Conservation (phyloP, 1,140 invertebrate species). For the Dreissena polymorpha region DNA sequence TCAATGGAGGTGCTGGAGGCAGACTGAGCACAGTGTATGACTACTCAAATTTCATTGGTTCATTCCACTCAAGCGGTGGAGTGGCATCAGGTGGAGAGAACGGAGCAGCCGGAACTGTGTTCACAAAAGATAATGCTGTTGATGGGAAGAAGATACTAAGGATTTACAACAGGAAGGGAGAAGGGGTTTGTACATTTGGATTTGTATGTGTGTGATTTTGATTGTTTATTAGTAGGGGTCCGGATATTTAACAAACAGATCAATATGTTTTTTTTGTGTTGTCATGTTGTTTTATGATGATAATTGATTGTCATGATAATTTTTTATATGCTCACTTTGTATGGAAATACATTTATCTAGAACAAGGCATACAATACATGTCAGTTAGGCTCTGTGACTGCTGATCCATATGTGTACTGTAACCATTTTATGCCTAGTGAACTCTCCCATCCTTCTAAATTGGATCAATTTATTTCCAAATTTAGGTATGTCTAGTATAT, state of each 20-base stretch:
- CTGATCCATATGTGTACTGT: too few species aligned
- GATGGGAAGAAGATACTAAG: slow-evolving; percentile 58
- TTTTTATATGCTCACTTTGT: too few species aligned
- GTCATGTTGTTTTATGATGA: not conserved
- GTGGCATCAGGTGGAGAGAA: slow-evolving; percentile 58
- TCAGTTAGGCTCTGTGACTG: too few species aligned
- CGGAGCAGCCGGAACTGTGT: slow-evolving; percentile 71
- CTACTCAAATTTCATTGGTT: slow-evolving; percentile 62
- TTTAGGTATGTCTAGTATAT: too few species aligned
- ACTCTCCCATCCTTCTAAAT: too few species aligned
- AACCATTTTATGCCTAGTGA: too few species aligned
- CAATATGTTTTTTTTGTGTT: not conserved
- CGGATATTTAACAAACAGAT: not conserved
- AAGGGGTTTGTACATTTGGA: slow-evolving; percentile 67
- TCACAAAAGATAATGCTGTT: slow-evolving; percentile 58
- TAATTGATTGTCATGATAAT: too few species aligned
- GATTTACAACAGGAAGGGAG: slow-evolving; percentile 68
- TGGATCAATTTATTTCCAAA: too few species aligned
- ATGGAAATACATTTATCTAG: too few species aligned
- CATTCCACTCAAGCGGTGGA: slow-evolving; percentile 65
- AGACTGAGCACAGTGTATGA: slow-evolving; percentile 61
- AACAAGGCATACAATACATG: too few species aligned
- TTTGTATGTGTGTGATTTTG: too few species aligned
- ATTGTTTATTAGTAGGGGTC: slow-evolving; percentile 8
- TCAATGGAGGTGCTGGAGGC: slow-evolving; percentile 68